These are phyloP conservation scores for Matsumyia berberina DNA, from an alignment of 2,888 invertebrate genomes.

Conservation along the genomic window DNA sequence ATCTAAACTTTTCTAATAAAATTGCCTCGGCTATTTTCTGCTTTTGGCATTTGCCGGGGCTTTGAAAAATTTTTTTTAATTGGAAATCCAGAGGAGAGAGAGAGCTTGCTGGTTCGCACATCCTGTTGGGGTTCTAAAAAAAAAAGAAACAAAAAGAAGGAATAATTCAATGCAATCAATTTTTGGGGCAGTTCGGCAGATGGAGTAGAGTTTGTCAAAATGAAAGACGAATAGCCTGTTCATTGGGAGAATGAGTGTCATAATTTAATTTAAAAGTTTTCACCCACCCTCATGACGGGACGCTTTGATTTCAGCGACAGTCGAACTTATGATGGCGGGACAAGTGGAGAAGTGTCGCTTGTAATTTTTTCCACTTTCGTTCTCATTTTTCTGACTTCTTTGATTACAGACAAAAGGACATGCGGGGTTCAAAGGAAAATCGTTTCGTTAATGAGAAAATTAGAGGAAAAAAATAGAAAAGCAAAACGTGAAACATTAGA, in stretches of 20 bases:
- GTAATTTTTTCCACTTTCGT: constrained; percentile 21
- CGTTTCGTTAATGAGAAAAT: constrained; percentile 53
- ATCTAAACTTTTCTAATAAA: constrained; percentile 67
- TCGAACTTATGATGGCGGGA: constrained; percentile 13
- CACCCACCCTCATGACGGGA: not conserved
- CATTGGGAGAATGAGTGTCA: constrained; percentile 54
- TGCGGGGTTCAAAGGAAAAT: constrained; percentile 3
- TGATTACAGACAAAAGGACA: constrained; percentile 18
- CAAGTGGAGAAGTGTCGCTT: constrained; percentile 12
- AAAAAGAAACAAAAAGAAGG: constrained; percentile 27
- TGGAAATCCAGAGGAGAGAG: constrained; percentile 44
- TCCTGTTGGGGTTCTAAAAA: constrained; percentile 13
- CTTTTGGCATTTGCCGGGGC: constrained; percentile 42
- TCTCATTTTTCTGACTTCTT: constrained; percentile 25
- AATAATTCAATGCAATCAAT: constrained; percentile 67
- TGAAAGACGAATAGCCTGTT: constrained; percentile 48
- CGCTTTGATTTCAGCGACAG: constrained; percentile 36
- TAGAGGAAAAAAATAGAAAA: not conserved
- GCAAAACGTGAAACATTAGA: not conserved
- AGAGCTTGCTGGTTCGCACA: constrained; percentile 26
- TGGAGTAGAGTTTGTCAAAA: constrained; percentile 35
- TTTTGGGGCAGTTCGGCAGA: constrained; percentile 24
- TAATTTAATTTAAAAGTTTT: constrained; percentile 71
- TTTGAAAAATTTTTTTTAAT: constrained; percentile 67
- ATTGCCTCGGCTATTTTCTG: constrained; percentile 45